phyloP scores from a whole-genome alignment of 2,113 vertebrate genomes.

The cat (Felis catus) region F.catus_Fca126_mat1.0 CM031415.1:72378001-72378500 shows the following conservation, averaged over 20 bases:
- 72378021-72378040: neutral
- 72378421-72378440: neutral
- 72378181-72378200: slow-evolving; percentile 2
- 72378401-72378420: neutral
- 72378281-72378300: neutral
- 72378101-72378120: slow-evolving; percentile 16
- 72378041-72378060: slow-evolving; percentile 7
- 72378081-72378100: neutral
- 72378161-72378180: neutral
- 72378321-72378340: neutral
- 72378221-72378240: slow-evolving; percentile 19
- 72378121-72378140: neutral
- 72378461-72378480: neutral
- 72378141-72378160: slow-evolving; percentile 16
- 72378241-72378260: slow-evolving; percentile 4
- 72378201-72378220: slow-evolving; percentile 47
- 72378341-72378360: neutral
- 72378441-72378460: neutral
- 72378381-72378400: neutral
- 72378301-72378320: neutral
- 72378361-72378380: neutral
- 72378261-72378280: neutral
- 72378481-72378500: neutral
- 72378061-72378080: neutral
- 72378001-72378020: neutral